Evolutionary conservation across 2,113 vertebrate genomes (phyloP).

Genomic region (Bos javanicus): DNA sequence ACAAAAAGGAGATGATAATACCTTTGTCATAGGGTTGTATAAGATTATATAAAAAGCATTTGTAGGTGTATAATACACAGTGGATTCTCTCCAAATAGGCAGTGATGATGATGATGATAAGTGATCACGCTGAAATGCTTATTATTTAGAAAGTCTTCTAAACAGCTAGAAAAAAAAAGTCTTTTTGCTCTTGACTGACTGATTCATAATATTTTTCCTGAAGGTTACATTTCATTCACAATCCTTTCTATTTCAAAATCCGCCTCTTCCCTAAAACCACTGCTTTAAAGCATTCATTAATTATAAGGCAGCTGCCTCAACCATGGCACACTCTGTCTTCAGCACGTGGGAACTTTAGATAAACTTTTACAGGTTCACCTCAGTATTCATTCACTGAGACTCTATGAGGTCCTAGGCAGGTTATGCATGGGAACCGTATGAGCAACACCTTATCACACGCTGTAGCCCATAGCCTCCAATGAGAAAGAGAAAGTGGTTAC

Average conservation of each 20-base stretch:
- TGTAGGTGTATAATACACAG: background rate
- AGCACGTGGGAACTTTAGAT: background rate
- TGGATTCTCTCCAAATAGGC: background rate
- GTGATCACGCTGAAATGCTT: background rate
- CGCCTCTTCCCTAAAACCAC: background rate
- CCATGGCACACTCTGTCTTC: background rate
- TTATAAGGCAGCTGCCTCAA: background rate
- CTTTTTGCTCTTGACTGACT: background rate
- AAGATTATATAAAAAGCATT: background rate
- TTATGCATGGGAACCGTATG: rapidly evolving
- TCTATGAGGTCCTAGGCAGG: rapidly evolving
- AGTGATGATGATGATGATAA: rapidly evolving
- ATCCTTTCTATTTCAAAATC: background rate
- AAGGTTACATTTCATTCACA: background rate
- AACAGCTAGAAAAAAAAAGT: rapidly evolving
- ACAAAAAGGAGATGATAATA: background rate
- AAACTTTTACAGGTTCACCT: background rate
- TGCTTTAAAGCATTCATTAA: background rate
- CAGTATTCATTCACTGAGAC: background rate
- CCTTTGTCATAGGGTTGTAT: background rate
- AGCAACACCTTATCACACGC: rapidly evolving
- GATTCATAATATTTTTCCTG: background rate
- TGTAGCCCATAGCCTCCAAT: background rate
- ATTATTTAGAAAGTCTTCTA: background rate
- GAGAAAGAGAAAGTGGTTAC: background rate